Base-by-base conservation (phyloP, 1,140 invertebrate genomes). In the Chrysomallon squamiferum region DNA sequence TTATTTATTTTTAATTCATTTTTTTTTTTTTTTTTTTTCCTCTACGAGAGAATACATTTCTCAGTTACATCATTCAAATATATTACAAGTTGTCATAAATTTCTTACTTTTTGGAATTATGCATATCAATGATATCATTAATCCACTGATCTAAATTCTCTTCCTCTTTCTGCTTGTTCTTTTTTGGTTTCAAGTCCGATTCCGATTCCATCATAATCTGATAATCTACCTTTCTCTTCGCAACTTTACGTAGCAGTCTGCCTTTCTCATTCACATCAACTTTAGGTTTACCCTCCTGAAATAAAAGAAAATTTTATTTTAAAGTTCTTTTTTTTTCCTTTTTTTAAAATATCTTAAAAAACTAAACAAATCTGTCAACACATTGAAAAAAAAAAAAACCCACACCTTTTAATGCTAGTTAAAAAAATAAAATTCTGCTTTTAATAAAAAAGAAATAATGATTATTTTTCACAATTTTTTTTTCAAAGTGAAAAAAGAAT, bases 81-180 rank as follows among this genome's bases (percentile, higher is more conserved):
- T n/a, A n/a, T n/a, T n/a, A n/a, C n/a, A n/a, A n/a, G n/a, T n/a
- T n/a, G n/a, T n/a, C n/a, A n/a, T n/a, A n/a, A n/a, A n/a, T n/a
- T n/a, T n/a, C 35, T 38, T 15, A 38, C 35, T 38, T 38, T 15
- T 38, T 38, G 35, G 35, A 38, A 38, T 15, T 38, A 15, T 71
- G 47, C 20, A 50, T 65, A 0, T 76, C 69, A 33, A 67, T 63
- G 5, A 82, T 59, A n/a, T 69, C 71, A 20, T 69, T 56, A n/a
- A 79, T 56, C 80, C 80, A 82, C 9, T 33, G 30, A 30, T 79
- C 75, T n/a, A 82, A 29, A 18, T 80, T 71, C 54, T 75, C 72
- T 20, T 80, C 76, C 11, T 80, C 60, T 5, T 72, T 65, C 18
- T 62, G 67, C 50, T 61, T 54, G 45, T 52, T 68, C 47, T 63